These are phyloP conservation scores for Procambarus virginalis DNA, from an alignment of 1,140 invertebrate genomes.

Conservation along the genomic window DNA sequence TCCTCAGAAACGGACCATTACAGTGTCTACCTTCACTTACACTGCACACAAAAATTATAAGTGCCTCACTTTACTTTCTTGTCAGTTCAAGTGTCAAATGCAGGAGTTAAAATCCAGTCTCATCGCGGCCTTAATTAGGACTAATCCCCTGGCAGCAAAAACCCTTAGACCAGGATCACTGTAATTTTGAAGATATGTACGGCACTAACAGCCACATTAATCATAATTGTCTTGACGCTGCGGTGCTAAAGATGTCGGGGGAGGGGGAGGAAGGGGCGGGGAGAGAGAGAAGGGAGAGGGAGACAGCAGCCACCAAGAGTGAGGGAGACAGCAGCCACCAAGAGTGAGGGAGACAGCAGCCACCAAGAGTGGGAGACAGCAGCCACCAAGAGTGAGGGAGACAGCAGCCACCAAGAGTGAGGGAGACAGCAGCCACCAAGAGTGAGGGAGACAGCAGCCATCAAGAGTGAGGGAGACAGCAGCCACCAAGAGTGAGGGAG, in stretches of 20 bases:
- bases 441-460: too few relatives aligned
- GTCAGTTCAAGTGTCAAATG: not conserved
- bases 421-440: too few relatives aligned
- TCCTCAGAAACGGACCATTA: too few relatives aligned
- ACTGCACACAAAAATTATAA: not conserved
- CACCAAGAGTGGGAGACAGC: too few relatives aligned
- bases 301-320: too few relatives aligned
- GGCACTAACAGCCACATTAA: conserved; percentile 6
- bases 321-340: too few relatives aligned
- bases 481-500: too few relatives aligned
- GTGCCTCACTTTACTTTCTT: not conserved
- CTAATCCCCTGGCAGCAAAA: conserved; percentile 3
- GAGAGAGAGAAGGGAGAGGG: not conserved
- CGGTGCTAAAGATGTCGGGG: not conserved
- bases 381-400: too few relatives aligned
- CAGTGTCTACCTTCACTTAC: too few relatives aligned
- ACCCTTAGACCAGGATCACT: conserved; percentile 9
- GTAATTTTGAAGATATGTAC: conserved; percentile 28
- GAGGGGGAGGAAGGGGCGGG: not conserved
- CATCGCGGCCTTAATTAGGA: conserved; percentile 6
- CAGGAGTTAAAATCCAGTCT: not conserved
- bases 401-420: too few relatives aligned
- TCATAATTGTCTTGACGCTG: not conserved
- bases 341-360: too few relatives aligned
- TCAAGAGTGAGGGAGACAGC: too few relatives aligned